phyloP scores from a whole-genome alignment of 1,140 invertebrate species.

The Latrodectus geometricus region DNA sequence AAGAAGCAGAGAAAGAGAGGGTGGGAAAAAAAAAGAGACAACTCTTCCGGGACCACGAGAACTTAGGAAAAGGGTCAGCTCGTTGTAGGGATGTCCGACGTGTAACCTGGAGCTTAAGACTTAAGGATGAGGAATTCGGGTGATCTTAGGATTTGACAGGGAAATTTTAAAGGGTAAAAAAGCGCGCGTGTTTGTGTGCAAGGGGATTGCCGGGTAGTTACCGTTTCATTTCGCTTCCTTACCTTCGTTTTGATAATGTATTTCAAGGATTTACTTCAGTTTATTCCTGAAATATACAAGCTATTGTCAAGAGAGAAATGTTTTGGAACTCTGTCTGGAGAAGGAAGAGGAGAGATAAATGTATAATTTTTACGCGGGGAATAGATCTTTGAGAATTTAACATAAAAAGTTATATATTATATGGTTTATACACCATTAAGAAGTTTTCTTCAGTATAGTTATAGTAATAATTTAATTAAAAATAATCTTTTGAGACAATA shows the following conservation, averaged over 20 bases:
- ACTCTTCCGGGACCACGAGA: not conserved
- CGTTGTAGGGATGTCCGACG: not conserved
- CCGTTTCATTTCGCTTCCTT: not conserved
- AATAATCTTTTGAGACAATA: no score
- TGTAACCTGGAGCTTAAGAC: constrained; percentile 4
- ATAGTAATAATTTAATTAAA: no score
- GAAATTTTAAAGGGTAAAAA: not conserved
- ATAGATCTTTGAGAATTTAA: no score
- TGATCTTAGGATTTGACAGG: constrained; percentile 10
- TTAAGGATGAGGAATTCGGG: constrained; percentile 20
- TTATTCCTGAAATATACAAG: no score
- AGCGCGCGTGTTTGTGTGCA: not conserved
- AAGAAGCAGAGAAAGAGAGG: not conserved
- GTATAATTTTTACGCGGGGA: no score
- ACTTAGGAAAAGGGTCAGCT: constrained; percentile 29
- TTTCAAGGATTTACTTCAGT: no score
- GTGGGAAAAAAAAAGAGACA: not conserved
- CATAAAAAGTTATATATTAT: no score
- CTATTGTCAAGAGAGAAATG: no score
- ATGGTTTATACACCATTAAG: no score
- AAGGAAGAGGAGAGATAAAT: no score
- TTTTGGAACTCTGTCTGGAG: no score
- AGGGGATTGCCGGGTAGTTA: not conserved
- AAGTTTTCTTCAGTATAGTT: no score
- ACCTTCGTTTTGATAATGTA: not conserved